phyloP scores from a whole-genome alignment of 2,797 vertebrate species.

The Gobionotothen gibberifrons region DNA sequence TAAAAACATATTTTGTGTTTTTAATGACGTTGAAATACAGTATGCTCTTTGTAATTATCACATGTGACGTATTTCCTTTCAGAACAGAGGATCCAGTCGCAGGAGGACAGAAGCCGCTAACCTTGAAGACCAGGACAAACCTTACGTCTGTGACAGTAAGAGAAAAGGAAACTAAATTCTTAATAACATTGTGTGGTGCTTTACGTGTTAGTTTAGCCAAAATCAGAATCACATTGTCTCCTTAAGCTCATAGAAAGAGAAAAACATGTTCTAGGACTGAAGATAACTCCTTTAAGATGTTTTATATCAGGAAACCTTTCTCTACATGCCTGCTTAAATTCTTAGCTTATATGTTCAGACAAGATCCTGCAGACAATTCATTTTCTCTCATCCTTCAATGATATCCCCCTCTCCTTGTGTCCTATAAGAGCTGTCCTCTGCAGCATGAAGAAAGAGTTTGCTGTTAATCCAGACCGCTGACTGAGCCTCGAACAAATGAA shows the following conservation, averaged over 20 bases:
- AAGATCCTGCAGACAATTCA: conserved; percentile 2
- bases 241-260: conserved; percentile 1
- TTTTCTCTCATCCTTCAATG: conserved; percentile 28
- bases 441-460: conserved; percentile 71
- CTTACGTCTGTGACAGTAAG: conserved; percentile 99
- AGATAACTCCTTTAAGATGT: neutral
- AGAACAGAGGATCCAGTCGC: conserved; percentile 93
- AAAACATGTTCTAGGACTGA: neutral
- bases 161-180: conserved; percentile 21
- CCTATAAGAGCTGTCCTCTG: conserved; percentile 50
- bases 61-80: conserved; percentile 33
- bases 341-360: neutral
- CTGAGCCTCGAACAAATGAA: conserved; percentile 62
- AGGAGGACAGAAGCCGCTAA: conserved; percentile 90
- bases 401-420: conserved; percentile 39
- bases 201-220: neutral
- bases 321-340: conserved; percentile 13
- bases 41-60: neutral
- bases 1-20: neutral
- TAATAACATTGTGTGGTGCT: neutral
- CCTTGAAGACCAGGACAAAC: conserved; percentile 95
- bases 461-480: conserved; percentile 65
- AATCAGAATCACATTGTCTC: neutral
- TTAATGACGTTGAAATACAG: neutral
- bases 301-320: neutral